Evolutionary conservation across 2,888 invertebrate genomes (phyloP), one percentile per base, ranked within the genome.

Genomic region (Apamea sordens): DNA sequence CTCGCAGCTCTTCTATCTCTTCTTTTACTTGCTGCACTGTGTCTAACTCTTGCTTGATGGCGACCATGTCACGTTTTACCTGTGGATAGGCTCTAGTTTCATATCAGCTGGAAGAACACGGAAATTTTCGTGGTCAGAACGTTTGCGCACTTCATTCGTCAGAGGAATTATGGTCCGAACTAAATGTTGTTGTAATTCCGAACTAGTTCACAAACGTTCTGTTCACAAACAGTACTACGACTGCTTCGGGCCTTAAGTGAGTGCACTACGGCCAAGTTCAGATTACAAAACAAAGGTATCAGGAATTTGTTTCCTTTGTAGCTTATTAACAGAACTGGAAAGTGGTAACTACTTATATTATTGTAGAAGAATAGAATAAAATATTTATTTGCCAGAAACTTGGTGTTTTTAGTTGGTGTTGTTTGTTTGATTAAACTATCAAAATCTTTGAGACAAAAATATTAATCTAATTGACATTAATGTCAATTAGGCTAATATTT

Each of bases 1-100:
- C 99, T 90, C 99, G 97, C 94, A 99, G 97, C 96, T 99, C 99
- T 94, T 99, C 99, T 93, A 99, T 99, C 96, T 99, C 99, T 94
- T 99, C 99, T 95, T 99, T 99, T 91, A 99, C 99, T 96, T 99
- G 99, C 97, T 99, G 99, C 92, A 99, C 99, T 85, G 99, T 98
- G 96, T 99, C 99, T 95, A 99, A 97, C 97, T 99, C 99, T 95
- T 98, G 98, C 97, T 99, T 99, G 97, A 99, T 99, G 94, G 98
- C 98, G 92, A 99, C 98, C 99, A 99, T 99, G 97, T 99, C 99
- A 93, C 99, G 98, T 97, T 99, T 99, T 91, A 99, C 98, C 97
- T 98, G 93, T 18, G 86, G 64, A 76, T 10, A 11, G 24, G 15
- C 4, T 36, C 47, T 8, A n/a, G 5, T 75, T 61, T 73, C 10